Conservation (phyloP, 1,140 invertebrate species). For the Habropoda laboriosa region DNA sequence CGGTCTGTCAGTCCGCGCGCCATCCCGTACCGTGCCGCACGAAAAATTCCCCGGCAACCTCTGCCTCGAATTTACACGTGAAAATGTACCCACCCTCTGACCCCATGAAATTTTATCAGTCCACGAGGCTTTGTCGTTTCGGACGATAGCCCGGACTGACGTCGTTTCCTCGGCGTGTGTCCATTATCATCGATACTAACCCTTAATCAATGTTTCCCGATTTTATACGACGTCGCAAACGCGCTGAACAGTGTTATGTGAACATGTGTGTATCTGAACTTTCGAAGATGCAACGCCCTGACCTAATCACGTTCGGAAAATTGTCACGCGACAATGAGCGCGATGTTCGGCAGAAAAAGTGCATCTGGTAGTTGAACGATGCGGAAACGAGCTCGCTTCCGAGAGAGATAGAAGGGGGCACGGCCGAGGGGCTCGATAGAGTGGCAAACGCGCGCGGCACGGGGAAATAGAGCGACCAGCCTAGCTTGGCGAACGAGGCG, state of each 20-base stretch:
- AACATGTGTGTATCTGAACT: too few species aligned
- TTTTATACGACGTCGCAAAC: too few species aligned
- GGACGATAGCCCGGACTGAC: too few species aligned
- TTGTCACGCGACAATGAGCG: background rate
- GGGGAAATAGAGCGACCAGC: conserved; percentile 4
- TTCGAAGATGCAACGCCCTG: too few species aligned
- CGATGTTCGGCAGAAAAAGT: background rate
- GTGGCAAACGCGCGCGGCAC: background rate
- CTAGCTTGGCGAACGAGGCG: background rate
- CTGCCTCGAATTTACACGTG: background rate
- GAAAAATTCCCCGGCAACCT: background rate
- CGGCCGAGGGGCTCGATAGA: background rate
- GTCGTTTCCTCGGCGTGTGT: too few species aligned
- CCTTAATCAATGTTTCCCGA: too few species aligned
- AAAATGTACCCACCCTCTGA: too few species aligned
- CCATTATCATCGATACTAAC: too few species aligned
- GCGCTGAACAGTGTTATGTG: too few species aligned
- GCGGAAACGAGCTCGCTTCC: conserved; percentile 4
- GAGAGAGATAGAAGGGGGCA: background rate
- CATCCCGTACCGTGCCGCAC: too few species aligned
- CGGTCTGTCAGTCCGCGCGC: background rate
- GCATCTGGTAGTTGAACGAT: background rate
- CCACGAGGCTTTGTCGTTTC: background rate
- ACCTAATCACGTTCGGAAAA: too few species aligned
- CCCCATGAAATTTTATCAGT: background rate